Base-by-base conservation (phyloP, 2,888 invertebrate genomes). In the Drosophila suboccidentalis region DNA sequence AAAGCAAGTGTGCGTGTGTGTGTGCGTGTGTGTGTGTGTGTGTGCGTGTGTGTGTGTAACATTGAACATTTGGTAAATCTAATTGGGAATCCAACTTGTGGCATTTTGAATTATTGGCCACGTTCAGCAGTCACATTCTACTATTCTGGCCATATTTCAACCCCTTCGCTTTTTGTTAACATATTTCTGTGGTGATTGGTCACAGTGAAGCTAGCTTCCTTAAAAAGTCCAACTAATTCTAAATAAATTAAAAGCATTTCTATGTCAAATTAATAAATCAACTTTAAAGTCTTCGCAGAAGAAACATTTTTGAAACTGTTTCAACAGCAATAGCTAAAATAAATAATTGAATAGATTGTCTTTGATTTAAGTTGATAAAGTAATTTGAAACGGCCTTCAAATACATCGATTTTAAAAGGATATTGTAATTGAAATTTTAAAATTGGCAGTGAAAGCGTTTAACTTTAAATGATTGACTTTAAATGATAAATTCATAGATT, bases 71-170 rank as follows among this genome's bases (percentile, higher is more conserved):
- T 19, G 46, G 51, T 19, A 51, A 68, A 68, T 68, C 59, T 59
- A 68, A 68, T 68, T 68, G 58, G 19, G 22, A 58, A 26, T 46
- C 39, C 6, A 58, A 13, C 9, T 39, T n/a, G 13, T 57, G 44
- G 26, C 68, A 57, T 57, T 67, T 57, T 50, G 58, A 51, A 26
- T 51, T 38, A 58, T 68, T 39, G 50, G 51, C 6, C 47, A 58
- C 22, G 19, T 36, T 22, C 11, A n/a, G 22, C 34, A 36, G 32
- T 9, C 9, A 5, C 17, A 34, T 44, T 41, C 29, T n/a, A 4
- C 4, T 1, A 22, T 3, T 22, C 11, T 22, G 10, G 5, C 13
- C 44, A 55, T 15, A 44, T 43, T 55, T 55, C 32, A 19, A 17
- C 15, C 3, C 6, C 17, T 19, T 49, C 13, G 49, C n/a, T 1